Percentiles rank a stretch among this genome's conserved stretches.
phyloP scores from a whole-genome alignment of 2,797 vertebrate species.

The Tolypeutes matacus region DNA sequence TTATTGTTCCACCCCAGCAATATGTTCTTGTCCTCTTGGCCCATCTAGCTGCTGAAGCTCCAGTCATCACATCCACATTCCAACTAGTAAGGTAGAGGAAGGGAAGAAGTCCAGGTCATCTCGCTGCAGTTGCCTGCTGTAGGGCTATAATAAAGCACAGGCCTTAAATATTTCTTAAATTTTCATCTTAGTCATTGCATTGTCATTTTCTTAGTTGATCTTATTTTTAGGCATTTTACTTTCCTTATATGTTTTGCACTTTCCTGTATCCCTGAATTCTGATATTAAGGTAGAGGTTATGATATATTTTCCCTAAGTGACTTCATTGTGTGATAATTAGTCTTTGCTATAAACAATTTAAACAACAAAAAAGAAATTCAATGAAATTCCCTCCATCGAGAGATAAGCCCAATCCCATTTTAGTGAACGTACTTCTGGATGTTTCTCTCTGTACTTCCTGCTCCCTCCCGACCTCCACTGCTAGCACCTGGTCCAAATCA shows the following conservation, averaged over 20 bases:
- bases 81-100: constrained; percentile 10
- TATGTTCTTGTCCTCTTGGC: neutral
- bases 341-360: neutral
- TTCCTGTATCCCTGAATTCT: neutral
- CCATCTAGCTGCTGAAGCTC: neutral
- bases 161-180: neutral
- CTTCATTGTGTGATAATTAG: neutral
- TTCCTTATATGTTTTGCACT: neutral
- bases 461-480: neutral
- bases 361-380: neutral
- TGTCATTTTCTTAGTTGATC: neutral
- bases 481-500: neutral
- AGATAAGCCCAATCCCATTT: neutral
- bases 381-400: neutral
- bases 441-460: neutral
- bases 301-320: neutral
- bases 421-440: neutral
- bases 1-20: neutral
- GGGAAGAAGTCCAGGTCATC: neutral
- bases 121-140: neutral
- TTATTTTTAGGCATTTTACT: neutral
- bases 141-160: neutral
- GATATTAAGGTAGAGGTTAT: neutral
- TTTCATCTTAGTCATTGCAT: neutral
- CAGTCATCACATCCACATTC: neutral